Evolutionary conservation across 2,113 vertebrate species (phyloP).

Genomic region (Acanthochromis polyacanthus): DNA sequence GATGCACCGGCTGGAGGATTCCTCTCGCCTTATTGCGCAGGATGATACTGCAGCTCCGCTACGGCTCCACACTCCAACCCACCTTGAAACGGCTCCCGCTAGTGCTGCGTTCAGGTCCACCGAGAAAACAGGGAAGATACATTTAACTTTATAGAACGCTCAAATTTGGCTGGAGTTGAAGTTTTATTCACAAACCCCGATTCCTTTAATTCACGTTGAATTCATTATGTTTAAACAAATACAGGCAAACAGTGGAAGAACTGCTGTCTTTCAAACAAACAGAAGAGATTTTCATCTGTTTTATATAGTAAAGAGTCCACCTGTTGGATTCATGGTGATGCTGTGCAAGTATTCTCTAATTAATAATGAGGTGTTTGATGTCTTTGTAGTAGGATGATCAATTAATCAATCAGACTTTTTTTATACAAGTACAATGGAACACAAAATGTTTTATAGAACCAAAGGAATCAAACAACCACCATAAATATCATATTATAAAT

Average conservation of each 20-base stretch:
- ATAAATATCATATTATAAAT: no score
- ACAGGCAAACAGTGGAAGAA: not conserved
- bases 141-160: not conserved
- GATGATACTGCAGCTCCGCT: conserved; percentile 94
- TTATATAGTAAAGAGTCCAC: not conserved
- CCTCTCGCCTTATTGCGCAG: conserved; percentile 90
- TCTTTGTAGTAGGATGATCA: no score
- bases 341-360: not conserved
- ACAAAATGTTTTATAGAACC: no score
- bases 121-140: conserved; percentile 15
- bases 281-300: not conserved
- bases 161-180: not conserved
- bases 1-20: conserved; percentile 54
- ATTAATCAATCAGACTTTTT: no score
- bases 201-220: not conserved
- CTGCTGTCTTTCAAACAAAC: not conserved
- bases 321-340: conserved; percentile 29
- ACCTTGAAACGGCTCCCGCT: conserved; percentile 88
- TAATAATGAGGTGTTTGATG: no score
- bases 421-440: no score
- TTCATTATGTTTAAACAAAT: not conserved
- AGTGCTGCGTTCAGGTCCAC: conserved; percentile 54
- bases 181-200: not conserved
- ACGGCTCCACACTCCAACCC: conserved; percentile 89
- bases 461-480: no score